A percentile compares a stretch with the other conserved stretches of the same genome.
Conservation (phyloP, 2,113 vertebrate genomes). For the Peucedramus taeniatus region DNA sequence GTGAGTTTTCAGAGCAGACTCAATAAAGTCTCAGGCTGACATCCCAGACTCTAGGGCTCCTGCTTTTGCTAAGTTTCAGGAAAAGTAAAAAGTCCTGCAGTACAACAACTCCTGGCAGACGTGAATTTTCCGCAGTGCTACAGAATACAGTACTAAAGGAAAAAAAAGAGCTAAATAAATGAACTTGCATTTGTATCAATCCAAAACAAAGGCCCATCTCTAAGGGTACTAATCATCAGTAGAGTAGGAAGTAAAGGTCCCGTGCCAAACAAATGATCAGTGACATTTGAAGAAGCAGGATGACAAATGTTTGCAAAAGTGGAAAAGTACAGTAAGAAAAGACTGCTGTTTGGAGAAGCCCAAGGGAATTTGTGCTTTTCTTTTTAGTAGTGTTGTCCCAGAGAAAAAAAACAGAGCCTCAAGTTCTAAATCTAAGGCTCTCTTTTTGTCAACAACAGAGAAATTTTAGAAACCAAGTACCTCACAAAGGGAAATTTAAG, state of each 20-base stretch:
- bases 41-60: neutral
- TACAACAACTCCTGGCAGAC: neutral
- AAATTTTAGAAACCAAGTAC: neutral
- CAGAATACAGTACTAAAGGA: neutral
- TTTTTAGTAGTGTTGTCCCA: neutral
- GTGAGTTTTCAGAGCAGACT: neutral
- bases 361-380: neutral
- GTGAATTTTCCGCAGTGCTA: neutral
- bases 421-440: neutral
- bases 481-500: neutral
- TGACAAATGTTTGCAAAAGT: neutral
- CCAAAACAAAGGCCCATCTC: neutral
- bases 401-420: neutral
- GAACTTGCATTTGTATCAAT: neutral
- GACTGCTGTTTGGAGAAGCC: neutral
- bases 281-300: neutral
- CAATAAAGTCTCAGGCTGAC: neutral
- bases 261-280: neutral
- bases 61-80: neutral
- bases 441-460: neutral
- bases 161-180: neutral
- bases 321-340: neutral
- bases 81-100: neutral
- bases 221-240: neutral
- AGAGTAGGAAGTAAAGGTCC: neutral